Percentiles rank a stretch among this genome's conserved stretches.
Evolutionary conservation across 2,797 vertebrate species (phyloP).

Genomic region (Acomys russatus): DNA sequence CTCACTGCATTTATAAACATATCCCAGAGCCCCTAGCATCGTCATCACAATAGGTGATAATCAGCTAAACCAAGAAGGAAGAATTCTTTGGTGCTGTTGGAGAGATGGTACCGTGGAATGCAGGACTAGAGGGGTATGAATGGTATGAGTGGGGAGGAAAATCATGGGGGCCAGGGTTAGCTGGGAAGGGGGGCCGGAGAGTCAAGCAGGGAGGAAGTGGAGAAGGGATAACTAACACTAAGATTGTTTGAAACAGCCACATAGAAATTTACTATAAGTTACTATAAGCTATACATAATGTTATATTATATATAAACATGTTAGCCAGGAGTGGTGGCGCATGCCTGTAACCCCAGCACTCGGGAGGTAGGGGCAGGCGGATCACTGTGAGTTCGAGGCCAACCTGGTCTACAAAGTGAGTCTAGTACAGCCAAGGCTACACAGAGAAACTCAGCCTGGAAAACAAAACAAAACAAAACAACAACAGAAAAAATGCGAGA

Average conservation of each 20-base stretch:
- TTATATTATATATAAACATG: neutral
- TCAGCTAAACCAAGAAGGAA: constrained; percentile 62
- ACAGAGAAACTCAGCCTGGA: too few species aligned
- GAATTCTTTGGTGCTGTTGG: constrained; percentile 17
- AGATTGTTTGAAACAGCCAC: neutral
- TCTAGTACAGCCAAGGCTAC: too few species aligned
- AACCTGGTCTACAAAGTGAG: too few species aligned
- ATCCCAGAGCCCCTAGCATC: neutral
- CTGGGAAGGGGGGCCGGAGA: too few species aligned
- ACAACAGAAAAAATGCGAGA: too few species aligned
- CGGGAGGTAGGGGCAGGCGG: too few species aligned
- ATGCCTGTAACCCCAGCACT: too few species aligned
- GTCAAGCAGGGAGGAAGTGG: neutral
- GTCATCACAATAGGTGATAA: constrained; percentile 63
- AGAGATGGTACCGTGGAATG: neutral
- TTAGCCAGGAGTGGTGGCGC: too few species aligned
- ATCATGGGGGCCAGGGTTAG: rapidly evolving
- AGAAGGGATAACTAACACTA: neutral
- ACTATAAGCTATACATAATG: neutral
- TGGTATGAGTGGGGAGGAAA: neutral
- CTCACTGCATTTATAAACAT: constrained; percentile 1
- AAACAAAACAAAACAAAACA: too few species aligned
- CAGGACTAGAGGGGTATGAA: neutral
- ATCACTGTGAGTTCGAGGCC: too few species aligned
- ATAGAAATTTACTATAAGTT: neutral